phyloP scores from a whole-genome alignment of 2,113 vertebrate genomes.

The Phyllostomus hastatus region DNA sequence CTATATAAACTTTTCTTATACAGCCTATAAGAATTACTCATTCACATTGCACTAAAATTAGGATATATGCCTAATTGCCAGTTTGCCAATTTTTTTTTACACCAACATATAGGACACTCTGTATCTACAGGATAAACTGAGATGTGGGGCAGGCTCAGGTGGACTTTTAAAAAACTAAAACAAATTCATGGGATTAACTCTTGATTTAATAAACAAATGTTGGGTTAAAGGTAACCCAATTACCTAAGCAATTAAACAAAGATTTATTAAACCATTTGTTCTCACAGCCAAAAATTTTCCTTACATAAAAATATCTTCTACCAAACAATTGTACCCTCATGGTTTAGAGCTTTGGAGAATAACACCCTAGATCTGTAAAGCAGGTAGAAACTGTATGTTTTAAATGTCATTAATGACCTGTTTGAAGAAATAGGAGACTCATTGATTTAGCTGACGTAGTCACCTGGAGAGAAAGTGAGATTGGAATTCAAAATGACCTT shows the following conservation, averaged over 20 bases:
- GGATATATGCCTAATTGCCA: neutral
- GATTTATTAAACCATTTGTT: neutral
- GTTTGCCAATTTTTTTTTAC: constrained; percentile 27
- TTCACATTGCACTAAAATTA: neutral
- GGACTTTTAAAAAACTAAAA: neutral
- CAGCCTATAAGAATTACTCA: neutral
- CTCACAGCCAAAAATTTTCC: neutral
- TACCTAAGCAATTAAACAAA: neutral
- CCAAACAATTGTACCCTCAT: neutral
- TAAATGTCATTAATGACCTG: constrained; percentile 30
- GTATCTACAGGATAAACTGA: neutral
- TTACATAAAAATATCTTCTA: neutral
- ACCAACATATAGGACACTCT: neutral
- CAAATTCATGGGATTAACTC: neutral
- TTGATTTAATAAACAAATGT: constrained; percentile 21
- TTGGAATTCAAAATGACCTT: constrained; percentile 57
- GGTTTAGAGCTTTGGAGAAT: neutral
- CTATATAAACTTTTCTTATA: neutral
- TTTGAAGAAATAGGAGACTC: constrained; percentile 8
- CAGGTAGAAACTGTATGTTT: neutral
- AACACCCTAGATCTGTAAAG: neutral
- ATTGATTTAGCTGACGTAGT: constrained; percentile 39
- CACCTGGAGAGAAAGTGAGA: constrained; percentile 14
- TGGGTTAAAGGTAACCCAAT: neutral
- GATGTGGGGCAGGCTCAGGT: neutral